phyloP scores from a whole-genome alignment of 2,888 invertebrate species.

The Ectobius pallidus region DNA sequence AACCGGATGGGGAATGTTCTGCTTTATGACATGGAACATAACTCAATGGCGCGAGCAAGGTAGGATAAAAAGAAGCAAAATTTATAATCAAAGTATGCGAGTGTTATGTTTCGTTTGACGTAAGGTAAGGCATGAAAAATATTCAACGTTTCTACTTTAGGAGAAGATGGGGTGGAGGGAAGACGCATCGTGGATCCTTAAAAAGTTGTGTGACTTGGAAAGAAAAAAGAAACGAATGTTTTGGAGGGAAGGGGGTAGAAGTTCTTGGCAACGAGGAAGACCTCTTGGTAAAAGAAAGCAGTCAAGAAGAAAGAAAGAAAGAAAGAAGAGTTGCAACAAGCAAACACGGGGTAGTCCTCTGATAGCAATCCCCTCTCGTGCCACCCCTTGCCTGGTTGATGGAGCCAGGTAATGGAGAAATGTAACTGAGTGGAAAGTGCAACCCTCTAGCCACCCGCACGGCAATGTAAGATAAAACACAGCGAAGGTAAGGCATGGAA shows the following conservation, averaged over 20 bases:
- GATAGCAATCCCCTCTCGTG: too few relatives aligned
- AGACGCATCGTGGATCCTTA: not conserved
- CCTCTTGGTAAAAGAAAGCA: conserved; percentile 20
- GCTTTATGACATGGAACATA: conserved; percentile 17
- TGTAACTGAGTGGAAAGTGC: conserved; percentile 30
- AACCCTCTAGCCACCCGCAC: not conserved
- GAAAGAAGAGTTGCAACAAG: conserved; percentile 15
- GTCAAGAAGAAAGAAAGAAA: not conserved
- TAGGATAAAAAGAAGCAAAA: conserved; percentile 22
- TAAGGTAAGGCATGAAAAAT: conserved; percentile 25
- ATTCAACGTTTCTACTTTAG: conserved; percentile 1
- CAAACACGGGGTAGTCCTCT: conserved; percentile 20
- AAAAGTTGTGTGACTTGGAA: conserved; percentile 26
- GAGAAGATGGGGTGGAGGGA: not conserved
- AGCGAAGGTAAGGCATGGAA: not conserved
- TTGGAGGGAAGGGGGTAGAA: not conserved
- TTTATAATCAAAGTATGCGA: conserved; percentile 24
- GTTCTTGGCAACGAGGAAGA: conserved; percentile 20
- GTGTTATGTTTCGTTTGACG: conserved; percentile 20
- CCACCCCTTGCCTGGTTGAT: conserved; percentile 15
- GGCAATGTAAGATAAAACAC: conserved; percentile 18
- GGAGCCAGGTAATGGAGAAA: conserved; percentile 32
- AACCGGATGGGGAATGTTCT: not conserved
- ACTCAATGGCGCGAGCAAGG: conserved; percentile 12
- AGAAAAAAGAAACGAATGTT: conserved; percentile 22